Conservation (phyloP, 2,797 vertebrate species). For the Sebastes hopkinsi region DNA sequence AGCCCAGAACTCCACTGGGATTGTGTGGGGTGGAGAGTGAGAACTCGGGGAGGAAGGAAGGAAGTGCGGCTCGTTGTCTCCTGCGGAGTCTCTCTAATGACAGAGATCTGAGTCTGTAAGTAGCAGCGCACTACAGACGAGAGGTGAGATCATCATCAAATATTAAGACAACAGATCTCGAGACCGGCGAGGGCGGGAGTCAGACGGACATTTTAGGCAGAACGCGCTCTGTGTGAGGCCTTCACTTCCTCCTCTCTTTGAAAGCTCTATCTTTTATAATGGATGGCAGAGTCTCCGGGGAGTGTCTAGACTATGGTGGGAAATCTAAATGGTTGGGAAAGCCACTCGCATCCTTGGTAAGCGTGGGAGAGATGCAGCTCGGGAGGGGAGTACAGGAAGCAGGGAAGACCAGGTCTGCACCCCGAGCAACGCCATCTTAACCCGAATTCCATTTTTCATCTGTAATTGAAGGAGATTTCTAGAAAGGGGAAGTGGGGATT, state of each 20-base stretch:
- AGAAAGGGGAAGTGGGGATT: conserved; percentile 53
- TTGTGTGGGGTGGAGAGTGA: background rate
- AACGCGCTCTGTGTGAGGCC: conserved; percentile 49
- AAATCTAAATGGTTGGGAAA: conserved; percentile 69
- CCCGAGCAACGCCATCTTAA: conserved; percentile 14
- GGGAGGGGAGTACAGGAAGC: conserved; percentile 26
- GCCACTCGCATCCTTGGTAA: conserved; percentile 41
- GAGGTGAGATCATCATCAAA: conserved; percentile 64
- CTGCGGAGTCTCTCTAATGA: conserved; percentile 25
- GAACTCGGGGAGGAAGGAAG: background rate
- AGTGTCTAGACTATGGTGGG: conserved; percentile 70
- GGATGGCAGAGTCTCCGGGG: conserved; percentile 70
- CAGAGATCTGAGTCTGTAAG: conserved; percentile 27
- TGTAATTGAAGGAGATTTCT: conserved; percentile 54
- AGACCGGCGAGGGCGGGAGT: conserved; percentile 8
- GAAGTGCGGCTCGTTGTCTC: conserved; percentile 20
- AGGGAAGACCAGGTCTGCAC: background rate
- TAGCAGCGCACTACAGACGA: conserved; percentile 8
- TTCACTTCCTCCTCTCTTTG: conserved; percentile 63
- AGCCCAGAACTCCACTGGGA: conserved; percentile 9
- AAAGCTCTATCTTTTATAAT: conserved; percentile 71
- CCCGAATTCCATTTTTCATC: conserved; percentile 40
- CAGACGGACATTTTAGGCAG: conserved; percentile 65
- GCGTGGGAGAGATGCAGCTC: conserved; percentile 13
- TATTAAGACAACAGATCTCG: conserved; percentile 54